Evolutionary conservation across 92 coral and sea anemone species (phyloP).

Genomic region (Pocillopora meandrina): DNA sequence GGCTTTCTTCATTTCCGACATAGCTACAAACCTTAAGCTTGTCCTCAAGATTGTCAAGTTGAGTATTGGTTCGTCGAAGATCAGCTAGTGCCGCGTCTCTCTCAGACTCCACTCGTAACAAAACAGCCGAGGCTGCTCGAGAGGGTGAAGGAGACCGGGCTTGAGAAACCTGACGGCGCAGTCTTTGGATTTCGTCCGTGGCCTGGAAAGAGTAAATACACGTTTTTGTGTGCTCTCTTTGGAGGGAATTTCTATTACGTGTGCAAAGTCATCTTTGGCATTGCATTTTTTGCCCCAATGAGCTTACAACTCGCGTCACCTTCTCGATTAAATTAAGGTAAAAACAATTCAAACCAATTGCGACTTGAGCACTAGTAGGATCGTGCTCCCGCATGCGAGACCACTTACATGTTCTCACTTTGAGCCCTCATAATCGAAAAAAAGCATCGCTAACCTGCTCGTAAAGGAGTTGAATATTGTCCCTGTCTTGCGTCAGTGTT

Average conservation of each 20-base stretch:
- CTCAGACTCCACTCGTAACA: constrained; percentile 92
- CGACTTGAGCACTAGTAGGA: no score
- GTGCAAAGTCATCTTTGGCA: no score
- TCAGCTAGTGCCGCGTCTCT: constrained; percentile 93
- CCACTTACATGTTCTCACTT: no score
- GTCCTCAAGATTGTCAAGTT: constrained; percentile 87
- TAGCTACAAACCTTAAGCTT: constrained; percentile 76
- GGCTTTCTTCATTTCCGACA: not conserved
- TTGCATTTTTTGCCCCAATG: no score
- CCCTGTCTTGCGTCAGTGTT: constrained; percentile 87
- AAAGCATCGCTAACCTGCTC: constrained; percentile 71
- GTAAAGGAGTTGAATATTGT: constrained; percentile 87
- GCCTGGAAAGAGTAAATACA: constrained; percentile 54
- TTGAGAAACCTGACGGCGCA: constrained; percentile 90
- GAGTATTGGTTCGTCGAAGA: constrained; percentile 72
- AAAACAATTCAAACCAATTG: no score
- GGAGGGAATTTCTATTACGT: no score
- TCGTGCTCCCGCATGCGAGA: no score
- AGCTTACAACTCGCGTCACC: no score
- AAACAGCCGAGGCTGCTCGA: constrained; percentile 90
- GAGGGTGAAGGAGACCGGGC: constrained; percentile 98
- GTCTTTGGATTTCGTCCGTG: constrained; percentile 91
- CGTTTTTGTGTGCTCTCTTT: not conserved
- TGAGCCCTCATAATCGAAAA: not conserved
- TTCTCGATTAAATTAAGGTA: no score